Evolutionary conservation across 1,140 invertebrate species (phyloP), one percentile per base, ranked within the genome.

Genomic region (Calliphora vicina): DNA sequence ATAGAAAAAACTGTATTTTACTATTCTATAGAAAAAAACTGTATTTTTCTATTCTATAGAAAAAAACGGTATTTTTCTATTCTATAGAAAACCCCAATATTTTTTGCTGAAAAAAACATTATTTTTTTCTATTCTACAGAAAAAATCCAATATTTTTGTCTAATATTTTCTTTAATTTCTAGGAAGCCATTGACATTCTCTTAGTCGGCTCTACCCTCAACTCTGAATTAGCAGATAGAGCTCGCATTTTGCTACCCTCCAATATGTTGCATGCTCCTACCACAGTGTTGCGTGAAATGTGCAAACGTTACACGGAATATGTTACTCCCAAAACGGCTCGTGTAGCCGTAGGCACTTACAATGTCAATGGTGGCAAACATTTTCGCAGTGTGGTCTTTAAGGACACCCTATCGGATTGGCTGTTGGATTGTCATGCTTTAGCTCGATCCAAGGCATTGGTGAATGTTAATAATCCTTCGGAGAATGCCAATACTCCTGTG

Each of bases 311-410:
- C 85, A 93, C 93, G 83, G 97, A 99, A 87, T 99, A 96, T 87
- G 95, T 97, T 0, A 92, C 93, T 78, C 92, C 94, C 0, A 92
- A 93, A 50, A 93, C 93, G 84, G 91, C 99, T 1, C 92, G 96
- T 45, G 93, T 99, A 4, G 95, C 96, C 81, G 94, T 99, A 76
- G 98, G 97, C 13, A 99, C 99, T 1, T 99, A 99, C 91, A 99
- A 99, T 91, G 99, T 99, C 0, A 99, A 99, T 92, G 99, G 99
- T 45, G 99, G 99, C 26, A 99, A 99, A 91, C 97, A 99, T 92
- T 99, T 99, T 88, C 94, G 98, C 84, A 99, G 97, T 91, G 95
- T 99, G 74, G 98, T 97, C 15, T 99, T 98, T 88, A 99, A 98
- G 91, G 96, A 99, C 91, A 97, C 97, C 0, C 90, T 99, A 67